Base-by-base conservation (phyloP, 2,888 invertebrate species). In the Pediacus dermestoides region DNA sequence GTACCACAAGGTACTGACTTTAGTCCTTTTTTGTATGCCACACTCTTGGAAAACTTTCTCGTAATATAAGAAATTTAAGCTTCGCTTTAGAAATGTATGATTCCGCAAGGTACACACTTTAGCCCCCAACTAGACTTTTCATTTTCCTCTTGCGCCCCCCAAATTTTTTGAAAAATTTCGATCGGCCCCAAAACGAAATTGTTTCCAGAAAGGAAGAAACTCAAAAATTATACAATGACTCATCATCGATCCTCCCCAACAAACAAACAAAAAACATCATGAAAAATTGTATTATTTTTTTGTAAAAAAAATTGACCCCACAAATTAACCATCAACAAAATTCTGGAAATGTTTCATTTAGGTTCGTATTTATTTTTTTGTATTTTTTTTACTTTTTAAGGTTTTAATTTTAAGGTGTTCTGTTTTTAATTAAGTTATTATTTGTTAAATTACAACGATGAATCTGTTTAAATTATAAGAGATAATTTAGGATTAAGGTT, bases 221-320 rank as follows among this genome's bases (percentile, higher is more conserved):
- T 13, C 4, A 10, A 18, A 18, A 18, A 18, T 18, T 18, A 18
- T 18, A 45, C 39, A 50, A 50, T 46, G 47, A 46, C n/a, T n/a
- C n/a, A n/a, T n/a, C n/a, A n/a, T n/a, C n/a, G n/a, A 49, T 49
- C 50, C 52, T 49, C 52, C 53, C 46, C 53, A 52, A 52, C 48
- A 38, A 40, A 32, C 26, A 8, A 37, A 40, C 14, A 11, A 14
- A 30, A 35, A 25, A 37, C 37, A 42, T 37, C 30, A 34, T 37
- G 27, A 42, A 37, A 36, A 42, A 42, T 41, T 36, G 26, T 36
- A 28, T 35, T 18, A 3, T 37, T 36, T 30, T 42, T 42, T 30
- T 32, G 30, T 35, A 34, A 39, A 34, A 34, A 39, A 32, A 39
- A 34, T 39, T 36, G 18, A 31, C 44, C 33, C 31, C 37, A 34